Evolutionary conservation across 1,140 invertebrate species (phyloP), one percentile per base, ranked within the genome.

Genomic region (Archivesica marissinica): DNA sequence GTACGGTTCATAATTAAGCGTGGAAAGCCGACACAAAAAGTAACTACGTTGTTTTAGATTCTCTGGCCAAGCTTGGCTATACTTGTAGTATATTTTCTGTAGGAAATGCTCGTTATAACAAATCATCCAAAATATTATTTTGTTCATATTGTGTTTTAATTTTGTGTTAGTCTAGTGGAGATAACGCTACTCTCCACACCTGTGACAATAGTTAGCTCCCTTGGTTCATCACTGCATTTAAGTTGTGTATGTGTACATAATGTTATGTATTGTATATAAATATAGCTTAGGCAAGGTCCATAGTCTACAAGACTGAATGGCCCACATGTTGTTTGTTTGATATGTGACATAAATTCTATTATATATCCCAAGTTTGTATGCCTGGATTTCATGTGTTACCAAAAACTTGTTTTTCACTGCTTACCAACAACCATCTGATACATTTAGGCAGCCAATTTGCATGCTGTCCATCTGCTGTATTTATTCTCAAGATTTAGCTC

Each of bases 361-460:
- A 35, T 35, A 7, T 35, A 17, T 28, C 23, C 59, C 30, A 64
- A 64, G 59, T 35, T 64, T 64, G 59, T 64, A 17, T 64, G 59
- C 59, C 15, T 64, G 59, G 30, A 64, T 64, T 64, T 64, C 30
- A 64, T 64, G 13, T 64, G 30, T 64, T 64, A 64, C 59, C 30
- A 35, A 64, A 59, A 59, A 28, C 7, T 52, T 3, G 20, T n/a
- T 11, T n/a, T n/a, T 52, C 3, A 4, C 50, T 52, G 50, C 23
- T n/a, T 52, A n/a, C 3, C 17, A n/a, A 7, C 4, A 52, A 4
- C 50, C 20, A 7, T 15, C 20, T 52, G 50, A 23, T 52, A 23
- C 20, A 23, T n/a, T 3, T 23, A 52, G 23, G 23, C 2, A 23
- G 3, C 50, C 17, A 52, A 15, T 3, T 52, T 7, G 20, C 4